Base-by-base conservation (phyloP, 2,888 invertebrate species). In the Crepidodera aurea region DNA sequence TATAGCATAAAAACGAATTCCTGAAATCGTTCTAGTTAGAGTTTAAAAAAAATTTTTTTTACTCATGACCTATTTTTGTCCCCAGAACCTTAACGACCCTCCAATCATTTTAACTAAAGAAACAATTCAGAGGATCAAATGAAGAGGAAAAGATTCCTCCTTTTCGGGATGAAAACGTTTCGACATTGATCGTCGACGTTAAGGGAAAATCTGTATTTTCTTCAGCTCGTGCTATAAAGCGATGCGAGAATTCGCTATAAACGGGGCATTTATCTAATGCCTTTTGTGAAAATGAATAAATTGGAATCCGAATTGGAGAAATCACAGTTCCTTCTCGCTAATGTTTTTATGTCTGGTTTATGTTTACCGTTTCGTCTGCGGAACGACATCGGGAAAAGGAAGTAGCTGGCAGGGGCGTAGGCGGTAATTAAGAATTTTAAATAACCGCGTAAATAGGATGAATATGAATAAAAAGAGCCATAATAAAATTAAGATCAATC, bases 301-400 rank as follows among this genome's bases (percentile, higher is more conserved):
- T 42, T 19, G 16, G 12, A 39, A 25, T n/a, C 44, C 22, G 44
- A 44, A 44, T 22, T 44, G 44, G 44, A 19, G 22, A 13, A 44
- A 44, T 44, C 13, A 37, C 37, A 15, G 5, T 37, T 37, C 10
- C 44, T 22, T 44, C 25, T 22, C 19, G 34, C 46, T 56, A 56
- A 56, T 56, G 56, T 34, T 46, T 56, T 46, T 56, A 56, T 56
- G 44, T 32, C 46, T 46, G 46, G 34, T 56, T 46, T 56, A 22
- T 56, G 56, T 44, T 42, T 42, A 54, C 42, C 27, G n/a, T 55
- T 54, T 29, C 16, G 42, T 42, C 42, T 7, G 15, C n/a, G 6
- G 16, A 42, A 42, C 42, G 15, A 12, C 39, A 39, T 39, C 39
- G 39, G 12, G 12, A 42, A 10, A 29, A 29, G 29, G 29, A 29